Evolutionary conservation across 1,140 invertebrate species (phyloP).

Genomic region (Cydia pomonella): DNA sequence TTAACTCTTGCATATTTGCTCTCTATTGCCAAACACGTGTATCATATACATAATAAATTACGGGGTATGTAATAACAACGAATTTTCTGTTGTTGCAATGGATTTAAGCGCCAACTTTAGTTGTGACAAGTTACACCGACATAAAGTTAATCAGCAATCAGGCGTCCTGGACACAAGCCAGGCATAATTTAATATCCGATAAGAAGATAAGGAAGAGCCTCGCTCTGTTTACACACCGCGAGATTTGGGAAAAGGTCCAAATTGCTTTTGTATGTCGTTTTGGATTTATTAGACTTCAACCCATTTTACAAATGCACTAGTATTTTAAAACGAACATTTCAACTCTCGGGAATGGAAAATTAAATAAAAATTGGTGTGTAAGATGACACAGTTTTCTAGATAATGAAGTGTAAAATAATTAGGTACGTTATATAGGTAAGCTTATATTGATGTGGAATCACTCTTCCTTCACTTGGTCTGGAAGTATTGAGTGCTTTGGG

Average conservation of each 20-base stretch:
- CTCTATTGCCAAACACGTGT: constrained; percentile 19
- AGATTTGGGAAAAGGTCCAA: constrained; percentile 7
- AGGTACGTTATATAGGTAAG: not conserved
- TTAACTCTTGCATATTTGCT: not conserved
- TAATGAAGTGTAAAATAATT: not conserved
- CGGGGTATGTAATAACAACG: constrained; percentile 10
- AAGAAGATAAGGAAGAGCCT: constrained; percentile 18
- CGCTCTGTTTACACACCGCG: not conserved
- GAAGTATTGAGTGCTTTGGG: constrained; percentile 2
- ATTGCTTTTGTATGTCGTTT: not conserved
- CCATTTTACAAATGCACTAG: not conserved
- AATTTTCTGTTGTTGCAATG: not conserved
- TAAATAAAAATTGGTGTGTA: too few relatives aligned
- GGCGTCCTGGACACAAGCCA: not conserved
- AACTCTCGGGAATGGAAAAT: too few relatives aligned
- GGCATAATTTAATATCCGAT: constrained; percentile 7
- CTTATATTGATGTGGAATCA: constrained; percentile 13
- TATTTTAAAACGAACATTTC: too few relatives aligned
- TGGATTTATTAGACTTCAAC: not conserved
- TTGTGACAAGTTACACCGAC: constrained; percentile 1
- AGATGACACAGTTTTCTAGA: not conserved
- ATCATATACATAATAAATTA: constrained; percentile 7
- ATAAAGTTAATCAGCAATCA: constrained; percentile 32
- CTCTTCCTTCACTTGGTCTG: not conserved
- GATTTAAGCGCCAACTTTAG: constrained; percentile 1